A percentile compares a stretch with the other conserved stretches of the same genome.
phyloP scores from a whole-genome alignment of 1,140 invertebrate genomes.

The Tetragonula clypearis region DNA sequence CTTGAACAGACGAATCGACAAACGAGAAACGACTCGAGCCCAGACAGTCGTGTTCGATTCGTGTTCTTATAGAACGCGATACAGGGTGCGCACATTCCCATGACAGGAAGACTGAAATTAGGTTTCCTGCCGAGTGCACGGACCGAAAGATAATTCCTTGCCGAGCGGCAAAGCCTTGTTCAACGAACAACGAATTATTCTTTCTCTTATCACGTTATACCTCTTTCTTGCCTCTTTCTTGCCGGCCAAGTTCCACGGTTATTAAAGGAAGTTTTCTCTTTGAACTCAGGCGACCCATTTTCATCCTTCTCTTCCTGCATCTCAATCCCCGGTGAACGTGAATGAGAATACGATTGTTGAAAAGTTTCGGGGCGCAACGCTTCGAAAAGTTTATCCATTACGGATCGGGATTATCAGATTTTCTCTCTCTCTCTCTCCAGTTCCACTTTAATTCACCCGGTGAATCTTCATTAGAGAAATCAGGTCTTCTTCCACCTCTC shows the following conservation, averaged over 20 bases:
- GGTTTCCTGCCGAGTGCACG: constrained; percentile 69
- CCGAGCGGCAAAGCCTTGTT: constrained; percentile 53
- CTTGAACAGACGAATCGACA: neutral
- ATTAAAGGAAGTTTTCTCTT: constrained; percentile 24
- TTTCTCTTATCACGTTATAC: constrained; percentile 41
- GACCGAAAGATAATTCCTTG: constrained; percentile 68
- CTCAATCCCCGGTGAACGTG: neutral
- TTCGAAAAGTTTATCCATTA: neutral
- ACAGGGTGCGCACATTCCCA: constrained; percentile 62
- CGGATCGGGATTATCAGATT: neutral
- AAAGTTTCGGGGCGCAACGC: neutral
- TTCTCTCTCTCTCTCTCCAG: no score
- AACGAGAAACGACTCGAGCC: neutral
- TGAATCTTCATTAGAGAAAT: neutral
- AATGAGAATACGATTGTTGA: neutral
- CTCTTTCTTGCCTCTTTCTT: neutral
- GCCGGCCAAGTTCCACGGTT: constrained; percentile 4
- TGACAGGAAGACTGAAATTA: constrained; percentile 70
- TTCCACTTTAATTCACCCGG: neutral
- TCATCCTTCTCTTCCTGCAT: neutral
- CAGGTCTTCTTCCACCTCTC: neutral
- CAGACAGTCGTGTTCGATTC: constrained; percentile 28
- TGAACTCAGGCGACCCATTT: constrained; percentile 28
- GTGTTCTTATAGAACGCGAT: constrained; percentile 49
- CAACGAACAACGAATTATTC: constrained; percentile 44